Evolutionary conservation across 2,888 invertebrate species (phyloP).

Genomic region (Eurytoma adleriae): DNA sequence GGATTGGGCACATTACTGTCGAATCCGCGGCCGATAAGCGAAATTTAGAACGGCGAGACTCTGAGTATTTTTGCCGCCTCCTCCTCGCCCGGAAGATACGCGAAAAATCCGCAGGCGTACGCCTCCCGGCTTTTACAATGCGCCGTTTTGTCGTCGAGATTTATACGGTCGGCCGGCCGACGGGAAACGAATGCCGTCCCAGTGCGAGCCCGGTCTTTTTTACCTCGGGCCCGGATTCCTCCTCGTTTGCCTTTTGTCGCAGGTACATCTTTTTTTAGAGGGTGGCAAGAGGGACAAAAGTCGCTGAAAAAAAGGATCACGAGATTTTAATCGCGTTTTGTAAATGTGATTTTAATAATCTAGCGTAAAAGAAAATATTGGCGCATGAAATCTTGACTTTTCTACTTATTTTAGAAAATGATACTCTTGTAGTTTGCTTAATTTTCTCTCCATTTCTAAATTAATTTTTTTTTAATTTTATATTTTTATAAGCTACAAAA

Average conservation of each 20-base stretch:
- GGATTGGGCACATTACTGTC: slow-evolving; percentile 70
- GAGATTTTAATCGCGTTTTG: too few species aligned
- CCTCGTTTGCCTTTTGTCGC: background rate
- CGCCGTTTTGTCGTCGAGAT: slow-evolving; percentile 50
- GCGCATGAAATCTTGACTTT: too few species aligned
- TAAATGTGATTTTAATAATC: too few species aligned
- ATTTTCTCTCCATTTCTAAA: too few species aligned
- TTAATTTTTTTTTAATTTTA: too few species aligned
- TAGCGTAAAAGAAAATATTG: too few species aligned
- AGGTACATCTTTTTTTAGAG: too few species aligned
- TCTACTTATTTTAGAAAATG: too few species aligned
- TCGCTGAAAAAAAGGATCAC: too few species aligned
- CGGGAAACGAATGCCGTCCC: slow-evolving; percentile 29
- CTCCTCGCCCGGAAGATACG: slow-evolving; percentile 62
- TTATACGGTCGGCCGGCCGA: slow-evolving; percentile 43
- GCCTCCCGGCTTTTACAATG: background rate
- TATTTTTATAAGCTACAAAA: too few species aligned
- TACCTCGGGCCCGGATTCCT: background rate
- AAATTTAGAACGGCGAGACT: slow-evolving; percentile 74
- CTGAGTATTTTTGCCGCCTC: slow-evolving; percentile 66
- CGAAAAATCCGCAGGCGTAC: slow-evolving; percentile 63
- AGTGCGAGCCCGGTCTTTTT: background rate
- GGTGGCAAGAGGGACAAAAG: too few species aligned
- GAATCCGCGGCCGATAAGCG: slow-evolving; percentile 70
- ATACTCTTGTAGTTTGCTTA: too few species aligned